Percentiles rank a stretch among this genome's conserved stretches.
Evolutionary conservation across 1,140 invertebrate genomes (phyloP).

Genomic region (Penaeus vannamei): DNA sequence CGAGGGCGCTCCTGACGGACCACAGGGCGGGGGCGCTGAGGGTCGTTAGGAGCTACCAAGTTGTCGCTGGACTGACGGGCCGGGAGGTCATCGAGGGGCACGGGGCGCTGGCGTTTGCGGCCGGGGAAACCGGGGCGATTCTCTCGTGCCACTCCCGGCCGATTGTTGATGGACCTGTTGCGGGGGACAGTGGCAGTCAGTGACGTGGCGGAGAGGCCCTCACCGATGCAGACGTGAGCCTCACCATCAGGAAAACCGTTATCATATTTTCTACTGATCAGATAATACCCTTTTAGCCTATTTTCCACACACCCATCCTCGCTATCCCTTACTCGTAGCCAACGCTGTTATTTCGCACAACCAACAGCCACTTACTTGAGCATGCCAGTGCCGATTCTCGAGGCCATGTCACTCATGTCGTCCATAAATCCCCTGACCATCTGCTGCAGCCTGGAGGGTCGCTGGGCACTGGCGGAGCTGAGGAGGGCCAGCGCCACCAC

Average conservation of each 20-base stretch:
- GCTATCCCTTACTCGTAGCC: no score
- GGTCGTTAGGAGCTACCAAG: conserved; percentile 25
- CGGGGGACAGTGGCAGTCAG: no score
- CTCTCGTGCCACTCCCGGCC: no score
- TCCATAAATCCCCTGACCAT: neutral
- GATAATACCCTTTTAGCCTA: neutral
- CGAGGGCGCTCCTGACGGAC: conserved; percentile 2
- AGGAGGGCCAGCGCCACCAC: no score
- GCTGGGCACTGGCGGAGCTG: no score
- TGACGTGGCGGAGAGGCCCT: no score
- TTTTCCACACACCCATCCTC: neutral
- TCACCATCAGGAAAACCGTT: no score
- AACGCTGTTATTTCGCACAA: no score
- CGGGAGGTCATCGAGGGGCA: neutral
- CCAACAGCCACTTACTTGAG: neutral
- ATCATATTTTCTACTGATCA: no score
- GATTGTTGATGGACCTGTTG: no score
- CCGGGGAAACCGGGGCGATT: neutral
- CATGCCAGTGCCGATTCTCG: conserved; percentile 18
- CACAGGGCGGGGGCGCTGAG: neutral
- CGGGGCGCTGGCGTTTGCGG: neutral
- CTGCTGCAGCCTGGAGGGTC: conserved; percentile 26
- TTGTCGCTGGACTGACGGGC: neutral
- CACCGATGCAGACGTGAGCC: no score
- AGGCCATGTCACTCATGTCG: neutral